phyloP scores from a whole-genome alignment of 2,888 invertebrate species.

The Steinernema hermaphroditum region DNA sequence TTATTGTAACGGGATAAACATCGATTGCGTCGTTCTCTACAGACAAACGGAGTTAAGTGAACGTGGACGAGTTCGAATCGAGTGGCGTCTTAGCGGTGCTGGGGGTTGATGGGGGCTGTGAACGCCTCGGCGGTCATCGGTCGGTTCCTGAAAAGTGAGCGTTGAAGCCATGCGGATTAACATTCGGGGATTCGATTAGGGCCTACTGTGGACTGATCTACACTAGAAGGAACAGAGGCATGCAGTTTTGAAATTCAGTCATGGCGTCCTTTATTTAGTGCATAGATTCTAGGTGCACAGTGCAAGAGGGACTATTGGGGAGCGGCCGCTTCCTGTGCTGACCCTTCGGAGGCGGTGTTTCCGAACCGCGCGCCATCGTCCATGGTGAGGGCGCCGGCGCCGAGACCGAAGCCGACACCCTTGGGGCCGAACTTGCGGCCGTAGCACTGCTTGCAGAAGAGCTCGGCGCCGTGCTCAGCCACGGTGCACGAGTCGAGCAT shows the following conservation, averaged over 20 bases:
- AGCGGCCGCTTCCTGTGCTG: constrained; percentile 2
- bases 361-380: constrained; percentile 88
- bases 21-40: constrained; percentile 12
- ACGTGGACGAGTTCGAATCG: constrained; percentile 12
- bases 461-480: constrained; percentile 87
- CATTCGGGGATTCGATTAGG: too few species aligned
- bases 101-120: constrained; percentile 66
- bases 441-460: constrained; percentile 93
- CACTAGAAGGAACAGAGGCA: constrained; percentile 10
- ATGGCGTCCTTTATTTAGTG: background rate
- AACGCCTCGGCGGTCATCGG: constrained; percentile 66
- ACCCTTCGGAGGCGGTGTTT: constrained; percentile 36
- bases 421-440: constrained; percentile 97
- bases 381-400: constrained; percentile 94
- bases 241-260: background rate
- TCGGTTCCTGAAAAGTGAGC: constrained; percentile 60
- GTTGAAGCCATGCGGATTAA: constrained; percentile 20
- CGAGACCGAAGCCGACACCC: constrained; percentile 94
- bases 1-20: background rate
- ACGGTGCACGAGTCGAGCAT: constrained; percentile 92
- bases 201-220: too few species aligned
- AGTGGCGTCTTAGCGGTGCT: constrained; percentile 43
- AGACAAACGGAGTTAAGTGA: constrained; percentile 12
- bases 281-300: too few species aligned
- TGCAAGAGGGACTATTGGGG: background rate